Evolutionary conservation across 2,797 vertebrate genomes (phyloP).

Genomic region (Sebastes reedi): DNA sequence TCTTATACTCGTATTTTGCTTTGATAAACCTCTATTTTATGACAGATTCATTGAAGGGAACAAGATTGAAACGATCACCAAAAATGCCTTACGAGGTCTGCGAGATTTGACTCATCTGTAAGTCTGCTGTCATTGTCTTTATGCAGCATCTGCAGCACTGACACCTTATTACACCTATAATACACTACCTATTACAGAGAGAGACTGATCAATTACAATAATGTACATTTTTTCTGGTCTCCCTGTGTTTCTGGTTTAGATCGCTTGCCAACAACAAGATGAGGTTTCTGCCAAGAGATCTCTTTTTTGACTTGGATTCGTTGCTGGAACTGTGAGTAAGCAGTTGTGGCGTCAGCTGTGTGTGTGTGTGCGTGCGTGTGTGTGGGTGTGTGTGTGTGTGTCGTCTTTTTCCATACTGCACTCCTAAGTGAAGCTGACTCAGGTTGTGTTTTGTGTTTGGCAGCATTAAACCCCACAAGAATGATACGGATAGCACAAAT

Average conservation of each 20-base stretch:
- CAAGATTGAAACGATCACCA: constrained; percentile 93
- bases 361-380: constrained; percentile 26
- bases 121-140: constrained; percentile 72
- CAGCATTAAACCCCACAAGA: constrained; percentile 1
- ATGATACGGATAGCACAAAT: constrained; percentile 1
- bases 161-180: not conserved
- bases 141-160: not conserved
- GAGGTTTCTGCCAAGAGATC: constrained; percentile 90
- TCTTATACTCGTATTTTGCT: not conserved
- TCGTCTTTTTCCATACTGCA: constrained; percentile 12
- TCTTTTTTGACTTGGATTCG: constrained; percentile 94
- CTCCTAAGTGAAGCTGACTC: constrained; percentile 59
- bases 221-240: not conserved
- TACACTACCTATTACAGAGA: not conserved
- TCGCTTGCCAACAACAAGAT: constrained; percentile 97
- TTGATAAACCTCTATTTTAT: not conserved
- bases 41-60: constrained; percentile 97
- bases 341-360: constrained; percentile 62
- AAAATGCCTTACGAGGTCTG: constrained; percentile 93
- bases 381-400: constrained; percentile 30
- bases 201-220: not conserved
- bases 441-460: constrained; percentile 28
- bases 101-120: constrained; percentile 96
- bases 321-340: constrained; percentile 97
- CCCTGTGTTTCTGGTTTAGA: constrained; percentile 72